Evolutionary conservation across 2,113 vertebrate species (phyloP).

Genomic region (Petrocephalus zakoni): DNA sequence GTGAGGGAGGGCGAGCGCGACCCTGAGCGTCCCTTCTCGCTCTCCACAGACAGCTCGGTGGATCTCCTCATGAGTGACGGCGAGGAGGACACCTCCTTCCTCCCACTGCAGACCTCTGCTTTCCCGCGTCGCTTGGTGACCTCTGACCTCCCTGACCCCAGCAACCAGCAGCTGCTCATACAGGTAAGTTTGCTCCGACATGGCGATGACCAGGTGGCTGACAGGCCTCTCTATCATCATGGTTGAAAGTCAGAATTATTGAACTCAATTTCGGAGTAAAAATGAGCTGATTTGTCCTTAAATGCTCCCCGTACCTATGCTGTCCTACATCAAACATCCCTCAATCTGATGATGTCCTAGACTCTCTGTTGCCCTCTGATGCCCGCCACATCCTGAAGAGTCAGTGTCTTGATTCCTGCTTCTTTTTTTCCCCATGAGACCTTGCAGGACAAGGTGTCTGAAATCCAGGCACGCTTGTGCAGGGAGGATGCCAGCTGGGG

Average conservation of each 20-base stretch:
- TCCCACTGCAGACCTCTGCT: slow-evolving; percentile 54
- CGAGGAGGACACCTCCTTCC: slow-evolving; percentile 54
- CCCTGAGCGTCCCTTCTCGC: not conserved
- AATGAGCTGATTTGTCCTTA: not conserved
- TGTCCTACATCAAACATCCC: not conserved
- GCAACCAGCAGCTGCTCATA: slow-evolving; percentile 55
- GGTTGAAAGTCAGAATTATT: not conserved
- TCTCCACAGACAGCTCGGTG: slow-evolving; percentile 53
- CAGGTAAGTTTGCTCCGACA: slow-evolving; percentile 44
- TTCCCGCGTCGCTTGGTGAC: slow-evolving; percentile 34
- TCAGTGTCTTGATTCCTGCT: not conserved
- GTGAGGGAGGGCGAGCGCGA: not conserved
- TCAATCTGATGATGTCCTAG: not conserved
- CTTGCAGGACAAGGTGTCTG: slow-evolving; percentile 59
- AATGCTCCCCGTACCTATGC: not conserved
- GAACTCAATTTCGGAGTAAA: not conserved
- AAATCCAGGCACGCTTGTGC: slow-evolving; percentile 60
- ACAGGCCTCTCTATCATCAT: not conserved
- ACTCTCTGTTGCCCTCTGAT: not conserved
- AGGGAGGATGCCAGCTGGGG: slow-evolving; percentile 52
- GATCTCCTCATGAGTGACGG: slow-evolving; percentile 55
- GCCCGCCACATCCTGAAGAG: not conserved
- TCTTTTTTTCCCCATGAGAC: slow-evolving; percentile 46
- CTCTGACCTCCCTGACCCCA: slow-evolving; percentile 50
- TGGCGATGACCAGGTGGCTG: not conserved